phyloP scores from a whole-genome alignment of 1,140 invertebrate species.

The Pogonus chalceus region DNA sequence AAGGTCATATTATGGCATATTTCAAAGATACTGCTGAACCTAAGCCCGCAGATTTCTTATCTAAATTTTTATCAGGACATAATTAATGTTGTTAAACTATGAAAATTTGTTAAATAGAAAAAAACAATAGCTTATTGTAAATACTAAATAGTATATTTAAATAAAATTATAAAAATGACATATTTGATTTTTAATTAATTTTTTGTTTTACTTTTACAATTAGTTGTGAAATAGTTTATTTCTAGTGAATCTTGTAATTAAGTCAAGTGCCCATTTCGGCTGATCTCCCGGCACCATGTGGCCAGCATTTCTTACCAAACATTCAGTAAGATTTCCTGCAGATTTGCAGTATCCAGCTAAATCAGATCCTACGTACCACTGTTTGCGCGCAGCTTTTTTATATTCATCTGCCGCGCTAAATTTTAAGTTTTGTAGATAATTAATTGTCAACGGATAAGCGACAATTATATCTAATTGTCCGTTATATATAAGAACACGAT shows the following conservation, averaged over 20 bases:
- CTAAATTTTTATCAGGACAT: conserved; percentile 71
- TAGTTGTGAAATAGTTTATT: conserved; percentile 41
- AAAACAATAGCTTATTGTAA: too few species aligned
- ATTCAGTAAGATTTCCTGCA: conserved; percentile 63
- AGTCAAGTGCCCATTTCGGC: conserved; percentile 60
- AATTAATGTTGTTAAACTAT: conserved; percentile 35
- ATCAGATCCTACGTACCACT: conserved; percentile 55
- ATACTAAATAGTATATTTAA: too few species aligned
- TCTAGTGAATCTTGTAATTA: conserved; percentile 65
- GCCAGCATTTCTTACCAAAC: conserved; percentile 65
- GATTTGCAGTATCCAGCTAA: conserved; percentile 64
- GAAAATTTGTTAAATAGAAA: too few species aligned
- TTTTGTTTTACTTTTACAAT: neutral
- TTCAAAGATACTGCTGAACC: conserved; percentile 76
- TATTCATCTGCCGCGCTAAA: conserved; percentile 55
- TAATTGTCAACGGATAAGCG: conserved; percentile 65
- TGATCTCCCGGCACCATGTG: conserved; percentile 75
- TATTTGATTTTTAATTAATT: conserved; percentile 9
- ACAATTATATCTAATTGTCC: conserved; percentile 81
- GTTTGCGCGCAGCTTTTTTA: conserved; percentile 44
- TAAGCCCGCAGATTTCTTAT: conserved; percentile 85
- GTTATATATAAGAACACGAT: conserved; percentile 63
- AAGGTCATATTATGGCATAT: conserved; percentile 72
- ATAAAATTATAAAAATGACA: neutral
- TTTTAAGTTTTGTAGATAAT: conserved; percentile 52